These are phyloP conservation scores for Whitmania pigra DNA, from an alignment of 1,140 invertebrate genomes.

Conservation along the genomic window DNA sequence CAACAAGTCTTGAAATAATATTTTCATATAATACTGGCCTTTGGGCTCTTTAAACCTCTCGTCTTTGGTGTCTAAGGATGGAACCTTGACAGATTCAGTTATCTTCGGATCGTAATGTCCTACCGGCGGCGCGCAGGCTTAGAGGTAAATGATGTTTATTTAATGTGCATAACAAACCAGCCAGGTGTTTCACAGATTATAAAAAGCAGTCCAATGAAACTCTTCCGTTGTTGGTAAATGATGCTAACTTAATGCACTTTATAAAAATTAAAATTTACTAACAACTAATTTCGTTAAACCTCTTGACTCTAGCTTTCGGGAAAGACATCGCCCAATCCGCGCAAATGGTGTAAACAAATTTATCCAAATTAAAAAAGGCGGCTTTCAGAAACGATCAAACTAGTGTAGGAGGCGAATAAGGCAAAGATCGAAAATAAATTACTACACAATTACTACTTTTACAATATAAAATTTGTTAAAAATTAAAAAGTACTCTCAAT, in stretches of 20 bases:
- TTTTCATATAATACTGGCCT: not conserved
- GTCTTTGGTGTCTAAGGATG: constrained; percentile 7
- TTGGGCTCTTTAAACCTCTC: constrained; percentile 19
- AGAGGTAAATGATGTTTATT: not conserved
- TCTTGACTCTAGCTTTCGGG: not conserved
- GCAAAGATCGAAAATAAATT: too few species aligned
- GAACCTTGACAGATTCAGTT: constrained; percentile 10
- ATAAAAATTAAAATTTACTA: constrained; percentile 5
- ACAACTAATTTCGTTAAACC: constrained; percentile 9
- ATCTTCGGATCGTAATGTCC: constrained; percentile 20
- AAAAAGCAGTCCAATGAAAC: not conserved
- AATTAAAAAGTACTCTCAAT: too few species aligned
- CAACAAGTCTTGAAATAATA: too few species aligned
- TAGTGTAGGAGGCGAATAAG: too few species aligned
- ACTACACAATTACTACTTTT: too few species aligned
- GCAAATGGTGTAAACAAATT: too few species aligned
- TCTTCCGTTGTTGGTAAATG: not conserved
- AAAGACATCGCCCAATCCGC: not conserved
- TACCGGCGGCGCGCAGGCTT: constrained; percentile 18
- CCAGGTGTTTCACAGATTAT: not conserved
- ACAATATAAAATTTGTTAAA: too few species aligned
- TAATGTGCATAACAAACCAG: not conserved
- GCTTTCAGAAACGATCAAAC: too few species aligned
- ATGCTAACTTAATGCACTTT: not conserved
- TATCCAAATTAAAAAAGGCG: too few species aligned